These are phyloP conservation scores for Allophyes oxyacanthae DNA, from an alignment of 2,888 invertebrate species.

Conservation along the genomic window DNA sequence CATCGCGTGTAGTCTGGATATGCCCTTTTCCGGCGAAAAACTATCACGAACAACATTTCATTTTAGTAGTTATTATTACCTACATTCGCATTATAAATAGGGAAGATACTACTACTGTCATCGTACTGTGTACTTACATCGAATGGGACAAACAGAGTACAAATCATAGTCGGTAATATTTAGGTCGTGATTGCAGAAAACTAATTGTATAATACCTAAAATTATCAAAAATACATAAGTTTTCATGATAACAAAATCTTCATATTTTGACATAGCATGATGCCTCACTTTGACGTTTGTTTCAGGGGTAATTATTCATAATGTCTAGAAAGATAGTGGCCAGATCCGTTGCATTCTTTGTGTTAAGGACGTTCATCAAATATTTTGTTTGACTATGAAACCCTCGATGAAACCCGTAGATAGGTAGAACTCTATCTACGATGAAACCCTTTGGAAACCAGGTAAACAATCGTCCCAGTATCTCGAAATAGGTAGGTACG, in stretches of 20 bases:
- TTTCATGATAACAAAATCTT: conserved; percentile 81
- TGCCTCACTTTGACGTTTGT: conserved; percentile 55
- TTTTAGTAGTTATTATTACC: conserved; percentile 2
- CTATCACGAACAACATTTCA: conserved; percentile 53
- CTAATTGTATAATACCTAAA: conserved; percentile 74
- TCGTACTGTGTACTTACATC: conserved; percentile 68
- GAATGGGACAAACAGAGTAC: conserved; percentile 67
- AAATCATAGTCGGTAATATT: conserved; percentile 69
- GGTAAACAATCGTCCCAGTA: too few species aligned
- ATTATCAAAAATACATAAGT: conserved; percentile 78
- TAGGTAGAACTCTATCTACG: too few species aligned
- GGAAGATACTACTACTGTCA: not conserved
- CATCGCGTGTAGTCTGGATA: conserved; percentile 80
- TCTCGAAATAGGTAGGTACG: too few species aligned
- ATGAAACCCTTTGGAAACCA: too few species aligned
- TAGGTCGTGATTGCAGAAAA: conserved; percentile 62
- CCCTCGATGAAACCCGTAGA: too few species aligned
- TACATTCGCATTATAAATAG: conserved; percentile 4
- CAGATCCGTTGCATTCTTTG: conserved; percentile 44
- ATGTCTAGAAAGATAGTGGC: conserved; percentile 52
- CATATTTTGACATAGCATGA: conserved; percentile 75
- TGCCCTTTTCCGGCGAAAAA: conserved; percentile 76
- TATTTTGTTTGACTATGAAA: too few species aligned
- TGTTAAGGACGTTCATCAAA: conserved; percentile 3
- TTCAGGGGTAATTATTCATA: conserved; percentile 25